phyloP scores from a whole-genome alignment of 2,797 vertebrate genomes.

The Cheirogaleus major region DNA sequence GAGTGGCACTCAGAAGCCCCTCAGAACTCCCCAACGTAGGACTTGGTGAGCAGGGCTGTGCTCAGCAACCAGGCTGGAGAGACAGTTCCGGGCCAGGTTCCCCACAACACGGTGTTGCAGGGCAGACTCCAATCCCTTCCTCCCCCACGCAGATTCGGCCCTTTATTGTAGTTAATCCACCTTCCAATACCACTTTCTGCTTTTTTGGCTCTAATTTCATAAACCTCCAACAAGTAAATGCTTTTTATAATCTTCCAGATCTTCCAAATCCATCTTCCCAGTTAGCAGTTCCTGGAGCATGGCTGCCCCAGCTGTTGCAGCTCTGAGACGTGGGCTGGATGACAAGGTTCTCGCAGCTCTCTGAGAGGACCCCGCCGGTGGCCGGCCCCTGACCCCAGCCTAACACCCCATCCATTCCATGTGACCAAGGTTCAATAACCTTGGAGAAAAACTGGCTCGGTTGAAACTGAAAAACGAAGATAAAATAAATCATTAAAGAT shows the following conservation, averaged over 20 bases:
- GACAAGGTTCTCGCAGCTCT: not conserved
- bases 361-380: not conserved
- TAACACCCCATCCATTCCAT: not conserved
- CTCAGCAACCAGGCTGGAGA: not conserved
- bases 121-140: not conserved
- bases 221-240: slow-evolving; percentile 58
- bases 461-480: not conserved
- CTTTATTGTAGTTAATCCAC: slow-evolving; percentile 47
- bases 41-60: not conserved
- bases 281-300: not conserved
- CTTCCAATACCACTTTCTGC: slow-evolving; percentile 56
- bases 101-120: not conserved
- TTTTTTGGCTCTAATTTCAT: slow-evolving; percentile 66
- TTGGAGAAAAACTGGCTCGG: not conserved
- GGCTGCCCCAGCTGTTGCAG: not conserved
- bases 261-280: slow-evolving; percentile 36
- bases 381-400: not conserved
- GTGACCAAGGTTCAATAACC: not conserved
- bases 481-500: not conserved
- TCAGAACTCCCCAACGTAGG: not conserved
- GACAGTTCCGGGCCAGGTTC: not conserved
- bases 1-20: not conserved
- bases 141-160: not conserved
- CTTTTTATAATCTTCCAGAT: slow-evolving; percentile 57
- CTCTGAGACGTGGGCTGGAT: not conserved